Conservation (phyloP, 2,113 vertebrate species). For the Deroptyus accipitrinus region DNA sequence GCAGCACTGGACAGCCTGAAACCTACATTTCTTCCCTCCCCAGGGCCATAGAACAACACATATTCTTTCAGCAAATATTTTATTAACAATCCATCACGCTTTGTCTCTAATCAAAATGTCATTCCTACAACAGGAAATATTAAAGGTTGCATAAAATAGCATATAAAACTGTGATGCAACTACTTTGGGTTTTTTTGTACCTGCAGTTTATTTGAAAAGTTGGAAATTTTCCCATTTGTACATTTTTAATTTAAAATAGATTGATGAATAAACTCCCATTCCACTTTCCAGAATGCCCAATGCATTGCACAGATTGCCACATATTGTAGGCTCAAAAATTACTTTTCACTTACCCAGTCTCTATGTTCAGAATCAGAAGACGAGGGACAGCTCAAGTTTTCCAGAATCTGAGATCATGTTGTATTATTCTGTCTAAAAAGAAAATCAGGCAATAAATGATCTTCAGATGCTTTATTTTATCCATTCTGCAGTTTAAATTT, state of each 20-base stretch:
- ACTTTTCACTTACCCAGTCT: background rate
- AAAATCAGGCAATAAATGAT: background rate
- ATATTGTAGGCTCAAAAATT: background rate
- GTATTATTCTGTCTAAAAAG: fast-evolving
- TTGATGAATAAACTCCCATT: background rate
- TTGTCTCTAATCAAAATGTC: background rate
- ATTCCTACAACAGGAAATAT: background rate
- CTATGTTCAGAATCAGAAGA: background rate
- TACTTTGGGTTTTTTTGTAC: background rate
- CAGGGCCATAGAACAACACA: fast-evolving
- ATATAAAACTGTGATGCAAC: background rate
- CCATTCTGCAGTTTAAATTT: background rate
- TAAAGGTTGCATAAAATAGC: background rate
- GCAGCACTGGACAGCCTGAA: background rate
- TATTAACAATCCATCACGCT: background rate
- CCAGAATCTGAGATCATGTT: background rate
- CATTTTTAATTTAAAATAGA: background rate
- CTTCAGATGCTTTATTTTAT: background rate
- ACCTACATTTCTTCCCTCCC: fast-evolving
- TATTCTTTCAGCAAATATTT: background rate
- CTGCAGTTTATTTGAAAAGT: background rate
- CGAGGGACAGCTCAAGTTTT: background rate
- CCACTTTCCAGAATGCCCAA: background rate
- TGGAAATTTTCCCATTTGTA: background rate
- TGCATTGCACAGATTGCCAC: background rate